Conservation (phyloP, 1,140 invertebrate genomes). For the Portunus trituberculatus region DNA sequence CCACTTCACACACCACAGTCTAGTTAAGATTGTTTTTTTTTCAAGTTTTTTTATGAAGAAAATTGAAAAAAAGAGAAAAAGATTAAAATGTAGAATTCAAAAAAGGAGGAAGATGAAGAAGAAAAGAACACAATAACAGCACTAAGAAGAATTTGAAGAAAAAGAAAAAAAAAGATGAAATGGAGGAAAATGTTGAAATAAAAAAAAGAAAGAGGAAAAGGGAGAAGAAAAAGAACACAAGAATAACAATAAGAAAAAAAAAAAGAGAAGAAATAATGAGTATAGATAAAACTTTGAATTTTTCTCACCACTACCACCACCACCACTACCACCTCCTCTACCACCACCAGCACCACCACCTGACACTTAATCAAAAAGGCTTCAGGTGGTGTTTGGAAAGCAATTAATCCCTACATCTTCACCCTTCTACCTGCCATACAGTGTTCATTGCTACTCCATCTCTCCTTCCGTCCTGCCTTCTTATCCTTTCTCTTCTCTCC, state of each 20-base stretch:
- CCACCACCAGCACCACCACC: not conserved
- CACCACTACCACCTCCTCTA: not conserved
- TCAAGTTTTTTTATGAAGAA: not conserved
- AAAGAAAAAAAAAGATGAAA: too few species aligned
- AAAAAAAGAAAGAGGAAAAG: too few species aligned
- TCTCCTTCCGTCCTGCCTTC: not conserved
- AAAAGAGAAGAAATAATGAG: not conserved
- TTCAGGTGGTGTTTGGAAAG: not conserved
- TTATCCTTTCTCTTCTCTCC: not conserved
- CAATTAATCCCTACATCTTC: not conserved
- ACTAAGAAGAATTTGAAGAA: too few species aligned
- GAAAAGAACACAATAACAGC: too few species aligned
- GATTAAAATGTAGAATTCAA: not conserved
- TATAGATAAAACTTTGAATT: not conserved
- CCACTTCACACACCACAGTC: too few species aligned
- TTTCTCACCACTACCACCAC: not conserved
- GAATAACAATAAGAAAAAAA: not conserved
- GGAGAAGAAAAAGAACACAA: too few species aligned
- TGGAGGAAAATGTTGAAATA: too few species aligned
- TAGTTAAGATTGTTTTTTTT: too few species aligned
- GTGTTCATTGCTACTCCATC: not conserved
- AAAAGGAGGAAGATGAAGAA: not conserved
- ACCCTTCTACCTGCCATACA: not conserved
- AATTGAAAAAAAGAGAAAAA: not conserved
- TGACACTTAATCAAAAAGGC: not conserved